A percentile compares a stretch with the other conserved stretches of the same genome.
Evolutionary conservation across 1,140 invertebrate genomes (phyloP).

Genomic region (Meloidogyne chitwoodi): DNA sequence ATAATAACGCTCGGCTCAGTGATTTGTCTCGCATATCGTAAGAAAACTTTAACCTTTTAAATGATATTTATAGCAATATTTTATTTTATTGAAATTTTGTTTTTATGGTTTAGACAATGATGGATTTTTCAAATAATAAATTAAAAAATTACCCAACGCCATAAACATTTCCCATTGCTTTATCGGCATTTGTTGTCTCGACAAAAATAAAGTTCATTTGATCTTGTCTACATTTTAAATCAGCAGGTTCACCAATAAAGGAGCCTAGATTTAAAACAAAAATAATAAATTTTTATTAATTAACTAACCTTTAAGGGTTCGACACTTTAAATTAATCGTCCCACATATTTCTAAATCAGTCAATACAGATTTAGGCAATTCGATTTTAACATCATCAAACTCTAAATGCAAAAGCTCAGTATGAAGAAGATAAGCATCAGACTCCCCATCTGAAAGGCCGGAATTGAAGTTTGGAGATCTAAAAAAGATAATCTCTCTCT

Average conservation of each 20-base stretch:
- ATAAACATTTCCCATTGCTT: constrained; percentile 16
- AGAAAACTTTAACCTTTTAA: constrained; percentile 17
- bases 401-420: constrained; percentile 27
- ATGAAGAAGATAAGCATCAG: constrained; percentile 19
- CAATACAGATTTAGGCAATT: constrained; percentile 37
- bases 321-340: constrained; percentile 28
- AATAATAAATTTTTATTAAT: neutral
- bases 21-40: constrained; percentile 39
- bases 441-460: neutral
- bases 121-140: neutral
- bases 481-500: neutral
- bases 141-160: neutral
- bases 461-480: constrained; percentile 40
- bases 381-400: constrained; percentile 21
- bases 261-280: constrained; percentile 22
- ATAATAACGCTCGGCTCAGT: constrained; percentile 5
- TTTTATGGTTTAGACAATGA: too few species aligned
- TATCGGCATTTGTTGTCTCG: constrained; percentile 8
- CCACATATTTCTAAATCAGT: constrained; percentile 19
- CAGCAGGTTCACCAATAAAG: constrained; percentile 29
- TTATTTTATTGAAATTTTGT: too few species aligned
- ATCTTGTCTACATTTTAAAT: constrained; percentile 28
- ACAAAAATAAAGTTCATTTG: constrained; percentile 37
- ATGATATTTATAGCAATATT: neutral
- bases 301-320: constrained; percentile 27